These are phyloP conservation scores for Pyrochroa serraticornis DNA, from an alignment of 2,888 invertebrate species.

Conservation along the genomic window DNA sequence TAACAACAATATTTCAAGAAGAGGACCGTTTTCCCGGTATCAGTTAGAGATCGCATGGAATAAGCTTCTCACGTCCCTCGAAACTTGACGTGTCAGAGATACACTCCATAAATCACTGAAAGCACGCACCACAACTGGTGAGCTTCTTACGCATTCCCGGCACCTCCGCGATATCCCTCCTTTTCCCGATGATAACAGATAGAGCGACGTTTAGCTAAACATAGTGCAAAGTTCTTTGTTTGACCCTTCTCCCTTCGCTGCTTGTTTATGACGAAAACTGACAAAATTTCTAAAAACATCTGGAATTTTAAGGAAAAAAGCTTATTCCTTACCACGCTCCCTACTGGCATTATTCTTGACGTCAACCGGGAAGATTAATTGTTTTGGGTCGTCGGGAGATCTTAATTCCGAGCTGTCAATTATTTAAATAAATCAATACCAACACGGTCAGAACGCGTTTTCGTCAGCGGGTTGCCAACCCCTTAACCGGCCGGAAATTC, in stretches of 20 bases:
- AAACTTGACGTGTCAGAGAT: conserved; percentile 15
- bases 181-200: conserved; percentile 17
- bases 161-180: conserved; percentile 2
- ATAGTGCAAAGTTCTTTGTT: conserved; percentile 9
- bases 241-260: conserved; percentile 7
- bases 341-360: background rate
- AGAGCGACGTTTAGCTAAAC: conserved; percentile 19
- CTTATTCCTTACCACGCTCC: too few species aligned
- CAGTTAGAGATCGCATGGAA: conserved; percentile 2
- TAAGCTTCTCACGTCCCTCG: conserved; percentile 23
- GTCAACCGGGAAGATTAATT: background rate
- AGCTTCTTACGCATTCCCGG: conserved; percentile 19
- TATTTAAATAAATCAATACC: conserved; percentile 1
- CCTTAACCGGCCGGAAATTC: too few species aligned
- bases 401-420: background rate
- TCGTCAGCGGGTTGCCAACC: too few species aligned
- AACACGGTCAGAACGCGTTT: background rate
- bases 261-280: conserved; percentile 4
- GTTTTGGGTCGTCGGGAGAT: background rate
- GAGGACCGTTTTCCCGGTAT: background rate
- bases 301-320: too few species aligned
- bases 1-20: conserved; percentile 12
- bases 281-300: background rate
- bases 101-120: conserved; percentile 23
- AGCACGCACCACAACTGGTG: conserved; percentile 14